Evolutionary conservation across 2,888 invertebrate species (phyloP), one percentile per base, ranked within the genome.

Genomic region (Plemyria rubiginata): DNA sequence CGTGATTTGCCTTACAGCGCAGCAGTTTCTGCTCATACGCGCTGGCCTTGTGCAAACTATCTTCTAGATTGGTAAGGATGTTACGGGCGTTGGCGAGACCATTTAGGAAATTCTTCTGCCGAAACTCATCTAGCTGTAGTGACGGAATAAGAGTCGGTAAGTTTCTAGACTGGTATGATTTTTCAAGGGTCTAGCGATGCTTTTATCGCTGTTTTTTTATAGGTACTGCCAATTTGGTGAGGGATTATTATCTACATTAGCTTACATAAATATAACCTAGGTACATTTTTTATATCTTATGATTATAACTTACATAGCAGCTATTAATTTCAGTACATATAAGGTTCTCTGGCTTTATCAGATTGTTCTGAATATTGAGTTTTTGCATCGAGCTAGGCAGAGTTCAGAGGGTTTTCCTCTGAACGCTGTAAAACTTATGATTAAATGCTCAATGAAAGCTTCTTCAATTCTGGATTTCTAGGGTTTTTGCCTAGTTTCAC

Each of bases 61-160:
- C 75, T 60, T 91, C 86, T 0, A 92, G 74, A 11, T 75, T 76
- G 4, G 75, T 70, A 1, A 92, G 73, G 3, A 91, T 77, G 16
- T 79, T 79, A 4, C 80, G 77, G 5, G 86, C 84, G 66, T 89
- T 89, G 51, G 80, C 80, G 0, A 92, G 57, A 2, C 88, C 86
- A 55, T 78, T 77, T 8, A 80, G 54, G 41, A 87, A 86, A 69
- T 82, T 82, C 59, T 84, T 85, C 53, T 81, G 74, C 2, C 64
- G 51, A 12, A 65, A 55, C 36, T 62, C 64, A 36, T 72, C 69
- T 43, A 69, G 61, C 81, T 81, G 66, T 36, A 48, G 58, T 54
- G 15, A 16, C 7, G 13, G n/a, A 7, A 9, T 7, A 48, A 48
- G n/a, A 1, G 11, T 8, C 1, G 36, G n/a, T n/a, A n/a, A n/a